Percentiles rank a stretch among this genome's conserved stretches.
Evolutionary conservation across 2,113 vertebrate species (phyloP).

Genomic region (Lonchura striata): DNA sequence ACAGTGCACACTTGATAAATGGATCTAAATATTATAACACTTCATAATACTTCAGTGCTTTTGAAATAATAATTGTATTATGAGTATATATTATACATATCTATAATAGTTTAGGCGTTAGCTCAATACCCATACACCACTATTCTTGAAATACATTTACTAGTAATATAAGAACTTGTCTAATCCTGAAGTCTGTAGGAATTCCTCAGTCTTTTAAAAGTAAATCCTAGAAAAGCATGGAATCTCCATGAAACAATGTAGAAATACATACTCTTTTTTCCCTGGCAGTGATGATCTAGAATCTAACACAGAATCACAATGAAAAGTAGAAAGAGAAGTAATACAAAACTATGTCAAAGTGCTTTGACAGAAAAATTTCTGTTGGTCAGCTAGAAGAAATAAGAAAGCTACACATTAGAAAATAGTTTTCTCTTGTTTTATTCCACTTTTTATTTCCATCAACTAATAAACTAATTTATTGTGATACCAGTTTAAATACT

Average conservation of each 20-base stretch:
- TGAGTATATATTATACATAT: neutral
- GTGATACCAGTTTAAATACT: neutral
- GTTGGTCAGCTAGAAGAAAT: neutral
- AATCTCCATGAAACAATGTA: neutral
- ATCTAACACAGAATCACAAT: neutral
- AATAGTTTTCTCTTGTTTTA: neutral
- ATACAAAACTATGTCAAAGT: neutral
- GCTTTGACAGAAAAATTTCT: neutral
- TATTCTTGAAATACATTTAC: neutral
- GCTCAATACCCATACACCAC: neutral
- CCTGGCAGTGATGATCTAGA: neutral
- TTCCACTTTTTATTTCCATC: neutral
- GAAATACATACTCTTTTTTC: neutral
- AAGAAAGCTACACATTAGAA: neutral
- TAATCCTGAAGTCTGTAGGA: neutral
- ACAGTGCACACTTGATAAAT: neutral
- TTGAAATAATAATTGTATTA: neutral
- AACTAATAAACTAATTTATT: neutral
- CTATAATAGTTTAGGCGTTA: neutral
- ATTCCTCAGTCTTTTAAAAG: neutral
- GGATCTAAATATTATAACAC: neutral
- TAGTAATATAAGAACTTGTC: neutral
- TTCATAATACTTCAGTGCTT: neutral
- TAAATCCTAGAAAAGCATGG: neutral
- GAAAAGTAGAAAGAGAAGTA: neutral